Conservation (phyloP, 2,888 invertebrate species). For the Sipunculus nudus region DNA sequence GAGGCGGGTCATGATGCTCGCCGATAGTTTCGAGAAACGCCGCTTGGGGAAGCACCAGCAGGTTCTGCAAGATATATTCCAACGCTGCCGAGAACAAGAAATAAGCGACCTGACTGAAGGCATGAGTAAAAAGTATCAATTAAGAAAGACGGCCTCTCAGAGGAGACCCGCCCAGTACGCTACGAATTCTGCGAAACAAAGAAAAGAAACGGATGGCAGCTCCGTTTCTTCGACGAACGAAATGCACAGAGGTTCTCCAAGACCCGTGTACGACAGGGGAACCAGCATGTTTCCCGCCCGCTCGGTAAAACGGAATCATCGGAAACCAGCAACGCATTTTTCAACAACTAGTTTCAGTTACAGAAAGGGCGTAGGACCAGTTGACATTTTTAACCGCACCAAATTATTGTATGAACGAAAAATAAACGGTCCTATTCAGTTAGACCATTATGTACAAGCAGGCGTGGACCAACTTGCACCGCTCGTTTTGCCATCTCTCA, state of each 20-base stretch:
- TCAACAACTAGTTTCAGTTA: too few relatives aligned
- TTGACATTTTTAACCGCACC: constrained; percentile 10
- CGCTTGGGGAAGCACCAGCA: constrained; percentile 55
- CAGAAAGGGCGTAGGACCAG: constrained; percentile 25
- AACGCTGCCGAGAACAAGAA: constrained; percentile 55
- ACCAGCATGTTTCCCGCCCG: too few relatives aligned
- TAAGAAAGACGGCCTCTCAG: too few relatives aligned
- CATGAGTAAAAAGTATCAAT: constrained; percentile 5
- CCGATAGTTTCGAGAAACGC: constrained; percentile 49
- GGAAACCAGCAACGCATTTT: too few relatives aligned
- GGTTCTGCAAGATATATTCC: constrained; percentile 52
- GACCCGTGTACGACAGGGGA: too few relatives aligned
- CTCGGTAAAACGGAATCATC: too few relatives aligned
- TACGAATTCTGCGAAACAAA: too few relatives aligned
- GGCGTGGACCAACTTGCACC: constrained; percentile 44
- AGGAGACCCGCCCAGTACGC: too few relatives aligned
- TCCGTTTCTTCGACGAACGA: too few relatives aligned
- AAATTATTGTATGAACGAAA: constrained; percentile 2
- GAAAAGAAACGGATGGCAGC: too few relatives aligned
- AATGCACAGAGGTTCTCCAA: too few relatives aligned
- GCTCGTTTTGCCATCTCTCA: constrained; percentile 27
- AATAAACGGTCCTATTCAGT: constrained; percentile 16
- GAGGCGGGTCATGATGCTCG: constrained; percentile 52
- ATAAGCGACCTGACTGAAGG: constrained; percentile 46
- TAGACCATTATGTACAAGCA: constrained; percentile 45